Conservation (phyloP, 2,888 invertebrate species). For the Camptogramma bilineatum region DNA sequence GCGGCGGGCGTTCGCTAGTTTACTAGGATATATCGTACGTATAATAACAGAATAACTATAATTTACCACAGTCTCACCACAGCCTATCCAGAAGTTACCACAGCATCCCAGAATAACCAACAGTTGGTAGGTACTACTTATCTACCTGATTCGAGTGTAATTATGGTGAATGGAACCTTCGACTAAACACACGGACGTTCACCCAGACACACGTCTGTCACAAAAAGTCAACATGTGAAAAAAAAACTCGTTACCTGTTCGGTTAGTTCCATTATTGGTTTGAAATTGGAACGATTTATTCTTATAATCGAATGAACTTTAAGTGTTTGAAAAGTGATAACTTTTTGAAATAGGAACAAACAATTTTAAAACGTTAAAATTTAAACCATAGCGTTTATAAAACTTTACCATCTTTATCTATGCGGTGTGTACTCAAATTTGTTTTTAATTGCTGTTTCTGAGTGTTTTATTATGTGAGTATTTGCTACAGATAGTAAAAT, state of each 20-base stretch:
- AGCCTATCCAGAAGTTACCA: constrained; percentile 1
- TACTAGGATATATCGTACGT: too few relatives aligned
- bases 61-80: constrained; percentile 2
- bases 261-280: neutral
- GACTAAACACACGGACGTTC: constrained; percentile 15
- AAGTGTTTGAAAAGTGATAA: neutral
- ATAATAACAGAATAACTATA: neutral
- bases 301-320: neutral
- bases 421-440: constrained; percentile 5
- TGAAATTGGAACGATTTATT: neutral
- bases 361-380: neutral
- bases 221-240: neutral
- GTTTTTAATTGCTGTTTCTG: neutral
- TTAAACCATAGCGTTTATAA: neutral
- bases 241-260: neutral
- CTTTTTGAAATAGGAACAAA: neutral
- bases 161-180: constrained; percentile 32
- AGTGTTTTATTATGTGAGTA: constrained; percentile 12
- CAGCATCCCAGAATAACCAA: constrained; percentile 10
- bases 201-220: constrained; percentile 16
- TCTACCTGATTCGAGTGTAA: constrained; percentile 28
- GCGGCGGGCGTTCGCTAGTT: too few relatives aligned
- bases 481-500: neutral
- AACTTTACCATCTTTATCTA: neutral
- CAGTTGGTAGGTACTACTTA: constrained; percentile 12